A percentile compares a stretch with the other conserved stretches of the same genome.
These are phyloP conservation scores for Pseudococcus longispinus DNA, from an alignment of 2,888 invertebrate species.

Conservation along the genomic window DNA sequence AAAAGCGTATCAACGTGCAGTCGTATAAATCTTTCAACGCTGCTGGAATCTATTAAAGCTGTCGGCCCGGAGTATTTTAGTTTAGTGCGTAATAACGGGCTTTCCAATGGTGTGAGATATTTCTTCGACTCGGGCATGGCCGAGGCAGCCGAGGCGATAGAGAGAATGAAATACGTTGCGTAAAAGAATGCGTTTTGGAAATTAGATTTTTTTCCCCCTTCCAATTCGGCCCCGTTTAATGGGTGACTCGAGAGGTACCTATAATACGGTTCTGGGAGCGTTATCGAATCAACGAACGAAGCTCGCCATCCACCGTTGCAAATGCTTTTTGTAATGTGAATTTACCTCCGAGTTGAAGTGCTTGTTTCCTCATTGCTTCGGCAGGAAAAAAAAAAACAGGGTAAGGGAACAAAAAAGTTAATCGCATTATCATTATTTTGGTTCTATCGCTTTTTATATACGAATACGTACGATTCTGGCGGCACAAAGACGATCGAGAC, in stretches of 20 bases:
- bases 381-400: neutral
- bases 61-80: conserved; percentile 23
- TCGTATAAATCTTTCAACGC: conserved; percentile 43
- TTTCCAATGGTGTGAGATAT: conserved; percentile 25
- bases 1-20: conserved; percentile 38
- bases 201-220: conserved; percentile 22
- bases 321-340: neutral
- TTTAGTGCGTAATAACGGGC: conserved; percentile 21
- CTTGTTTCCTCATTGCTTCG: neutral
- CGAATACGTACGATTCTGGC: neutral
- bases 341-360: neutral
- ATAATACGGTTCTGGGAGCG: neutral
- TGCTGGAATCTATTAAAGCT: conserved; percentile 37
- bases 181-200: conserved; percentile 45
- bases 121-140: conserved; percentile 13
- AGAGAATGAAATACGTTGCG: conserved; percentile 32
- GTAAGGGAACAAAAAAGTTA: neutral
- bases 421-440: neutral
- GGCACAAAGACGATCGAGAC: neutral
- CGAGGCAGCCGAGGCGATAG: conserved; percentile 2
- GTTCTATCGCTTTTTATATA: neutral
- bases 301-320: neutral
- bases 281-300: conserved; percentile 8
- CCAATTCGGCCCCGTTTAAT: neutral
- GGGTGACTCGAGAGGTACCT: neutral